phyloP scores from a whole-genome alignment of 2,888 invertebrate genomes.

The Labia minor region DNA sequence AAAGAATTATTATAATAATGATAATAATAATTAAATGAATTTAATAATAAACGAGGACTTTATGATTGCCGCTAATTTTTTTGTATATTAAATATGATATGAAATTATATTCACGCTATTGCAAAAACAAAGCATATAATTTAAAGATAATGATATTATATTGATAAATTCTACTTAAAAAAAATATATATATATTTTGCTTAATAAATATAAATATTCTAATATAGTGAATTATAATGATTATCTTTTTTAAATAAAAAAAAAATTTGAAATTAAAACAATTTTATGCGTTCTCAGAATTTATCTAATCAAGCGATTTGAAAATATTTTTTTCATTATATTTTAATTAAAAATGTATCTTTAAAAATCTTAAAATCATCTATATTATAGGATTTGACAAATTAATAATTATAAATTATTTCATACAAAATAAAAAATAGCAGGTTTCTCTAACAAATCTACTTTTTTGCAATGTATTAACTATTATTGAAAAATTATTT shows the following conservation, averaged over 20 bases:
- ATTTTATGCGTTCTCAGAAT: no score
- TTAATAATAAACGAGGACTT: background rate
- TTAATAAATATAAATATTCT: background rate
- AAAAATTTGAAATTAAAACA: no score
- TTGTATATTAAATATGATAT: background rate
- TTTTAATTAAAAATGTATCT: no score
- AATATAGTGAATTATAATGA: background rate
- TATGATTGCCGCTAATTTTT: background rate
- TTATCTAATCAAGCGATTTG: no score
- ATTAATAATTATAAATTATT: background rate
- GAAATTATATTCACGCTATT: no score
- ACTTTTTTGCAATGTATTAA: background rate
- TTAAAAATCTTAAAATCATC: no score
- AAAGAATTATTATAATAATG: background rate
- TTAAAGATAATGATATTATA: no score
- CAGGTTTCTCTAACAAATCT: background rate
- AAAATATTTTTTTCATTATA: no score
- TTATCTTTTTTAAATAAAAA: background rate
- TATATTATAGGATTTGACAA: no score
- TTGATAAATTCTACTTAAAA: no score
- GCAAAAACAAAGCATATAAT: no score
- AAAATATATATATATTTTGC: no score
- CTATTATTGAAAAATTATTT: background rate
- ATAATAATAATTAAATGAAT: background rate
- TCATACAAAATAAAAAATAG: background rate